Percentiles rank a stretch among this genome's conserved stretches.
Conservation (phyloP, 2,113 vertebrate genomes). For the Saguinus midas region DNA sequence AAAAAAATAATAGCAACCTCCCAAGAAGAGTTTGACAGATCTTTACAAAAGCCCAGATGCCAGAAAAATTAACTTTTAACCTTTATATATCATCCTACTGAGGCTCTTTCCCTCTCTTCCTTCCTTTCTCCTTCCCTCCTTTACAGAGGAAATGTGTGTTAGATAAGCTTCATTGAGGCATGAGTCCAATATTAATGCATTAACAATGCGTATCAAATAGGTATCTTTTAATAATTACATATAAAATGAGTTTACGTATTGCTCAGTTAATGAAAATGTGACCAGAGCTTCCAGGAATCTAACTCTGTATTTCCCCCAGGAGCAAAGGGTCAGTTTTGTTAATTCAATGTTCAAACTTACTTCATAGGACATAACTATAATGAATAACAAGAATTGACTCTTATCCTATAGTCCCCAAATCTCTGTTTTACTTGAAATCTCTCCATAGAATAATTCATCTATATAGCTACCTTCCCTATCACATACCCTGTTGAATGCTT, state of each 20-base stretch:
- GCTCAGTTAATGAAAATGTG: not conserved
- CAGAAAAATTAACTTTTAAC: not conserved
- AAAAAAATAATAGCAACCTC: not conserved
- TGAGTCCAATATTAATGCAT: not conserved
- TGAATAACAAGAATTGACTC: not conserved
- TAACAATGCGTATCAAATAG: not conserved
- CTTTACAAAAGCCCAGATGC: not conserved
- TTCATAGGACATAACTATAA: not conserved
- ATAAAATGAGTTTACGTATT: not conserved
- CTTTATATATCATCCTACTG: not conserved
- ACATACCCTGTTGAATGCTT: not conserved
- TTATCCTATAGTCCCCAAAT: not conserved
- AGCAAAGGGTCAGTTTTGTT: not conserved
- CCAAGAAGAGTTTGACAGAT: not conserved
- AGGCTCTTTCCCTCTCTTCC: not conserved
- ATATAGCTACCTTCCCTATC: not conserved
- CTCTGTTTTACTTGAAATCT: not conserved
- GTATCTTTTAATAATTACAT: not conserved
- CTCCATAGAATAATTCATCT: not conserved
- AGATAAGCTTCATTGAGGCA: not conserved
- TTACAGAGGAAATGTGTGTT: not conserved
- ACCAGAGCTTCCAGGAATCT: not conserved
- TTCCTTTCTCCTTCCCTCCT: not conserved
- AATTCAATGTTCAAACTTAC: not conserved
- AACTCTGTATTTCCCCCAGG: not conserved